Base-by-base conservation (phyloP, 2,888 invertebrate genomes). In the Phytoseiulus persimilis region DNA sequence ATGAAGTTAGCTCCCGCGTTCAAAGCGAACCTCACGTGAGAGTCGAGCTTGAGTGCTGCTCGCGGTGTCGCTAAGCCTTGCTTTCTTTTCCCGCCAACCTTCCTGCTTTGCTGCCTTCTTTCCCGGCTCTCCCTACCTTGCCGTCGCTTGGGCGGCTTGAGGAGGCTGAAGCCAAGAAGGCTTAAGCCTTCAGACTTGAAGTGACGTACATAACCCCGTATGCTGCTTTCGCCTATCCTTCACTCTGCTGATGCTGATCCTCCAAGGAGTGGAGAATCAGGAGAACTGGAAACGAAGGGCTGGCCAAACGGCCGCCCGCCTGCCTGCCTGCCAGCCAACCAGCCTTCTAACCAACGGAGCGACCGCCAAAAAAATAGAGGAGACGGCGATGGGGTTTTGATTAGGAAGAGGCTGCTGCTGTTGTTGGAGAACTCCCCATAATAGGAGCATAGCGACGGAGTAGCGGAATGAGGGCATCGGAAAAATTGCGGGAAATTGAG, bases 331-430 rank as follows among this genome's bases (percentile, higher is more conserved):
- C 65, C 65, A 28, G 18, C 65, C 28, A 65, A 28, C 65, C 65
- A 65, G 18, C 65, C 65, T 11, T 65, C 65, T 65, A 65, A 65
- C 65, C 65, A 65, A 65, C 65, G 65, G 65, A 65, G 65, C 5
- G 32, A 87, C n/a, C 33, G 33, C 6, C 39, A 33, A n/a, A 87
- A 45, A 87, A 87, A 87, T 87, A 32, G 87, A 33, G 33, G 87
- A 87, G 45, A 39, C 39, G 87, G 31, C 11, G 87, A 87, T 87
- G 87, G 33, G 87, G 87, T 87, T 87, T 87, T 87, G 87, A 87
- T 87, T 87, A 45, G 87, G 28, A 39, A 28, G 45, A 45, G 32
- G 23, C 87, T 87, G n/a, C 33, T 33, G 65, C 65, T 65, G 65
- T 65, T 65, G 65, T 65, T 65, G 18, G 65, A 65, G 65, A 65